Evolutionary conservation across 2,797 vertebrate species (phyloP), one percentile per base, ranked within the genome.

Genomic region (Poeciliopsis paucimaculata): DNA sequence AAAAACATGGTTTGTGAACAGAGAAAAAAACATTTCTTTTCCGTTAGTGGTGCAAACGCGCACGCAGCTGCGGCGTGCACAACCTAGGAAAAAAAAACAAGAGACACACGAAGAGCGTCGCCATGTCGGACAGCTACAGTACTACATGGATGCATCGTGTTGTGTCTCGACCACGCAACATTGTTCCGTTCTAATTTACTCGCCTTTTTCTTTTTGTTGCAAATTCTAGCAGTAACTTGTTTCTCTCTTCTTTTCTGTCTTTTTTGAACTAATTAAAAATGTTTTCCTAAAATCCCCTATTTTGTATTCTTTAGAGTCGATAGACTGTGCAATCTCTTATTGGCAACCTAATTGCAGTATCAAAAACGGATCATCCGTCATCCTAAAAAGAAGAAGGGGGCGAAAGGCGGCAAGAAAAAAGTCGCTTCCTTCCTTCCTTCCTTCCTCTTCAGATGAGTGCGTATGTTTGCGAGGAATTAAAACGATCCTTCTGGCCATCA

Each of bases 271-370:
- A 93, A 94, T 94, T 92, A 92, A 94, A 95, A 94, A 93, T 85
- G 91, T 76, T 86, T 26, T 91, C 85, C 91, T 97, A 97, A 90
- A 93, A 91, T 92, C 94, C 92, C 92, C 93, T 94, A 94, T 92
- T 93, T 93, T 93, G 91, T 94, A 93, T 90, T 97, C 97, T 98
- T 98, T 98, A 98, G 97, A 98, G 98, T 98, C 98, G 95, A 95
- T 96, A 96, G 97, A 98, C 97, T 98, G 97, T 98, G 98, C 97
- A 98, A 98, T 98, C 97, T 98, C 98, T 98, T 97, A 97, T 96
- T 98, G 97, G 98, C 98, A 98, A 98, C 97, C 97, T 96, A 97
- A 97, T 97, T 96, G 97, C 97, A 97, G 97, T 97, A 97, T 98
- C 51, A 90, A 92, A 92, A 92, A 89, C 90, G 91, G 88, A 93